Conservation (phyloP, 2,113 vertebrate genomes). For the Oceanites oceanicus region DNA sequence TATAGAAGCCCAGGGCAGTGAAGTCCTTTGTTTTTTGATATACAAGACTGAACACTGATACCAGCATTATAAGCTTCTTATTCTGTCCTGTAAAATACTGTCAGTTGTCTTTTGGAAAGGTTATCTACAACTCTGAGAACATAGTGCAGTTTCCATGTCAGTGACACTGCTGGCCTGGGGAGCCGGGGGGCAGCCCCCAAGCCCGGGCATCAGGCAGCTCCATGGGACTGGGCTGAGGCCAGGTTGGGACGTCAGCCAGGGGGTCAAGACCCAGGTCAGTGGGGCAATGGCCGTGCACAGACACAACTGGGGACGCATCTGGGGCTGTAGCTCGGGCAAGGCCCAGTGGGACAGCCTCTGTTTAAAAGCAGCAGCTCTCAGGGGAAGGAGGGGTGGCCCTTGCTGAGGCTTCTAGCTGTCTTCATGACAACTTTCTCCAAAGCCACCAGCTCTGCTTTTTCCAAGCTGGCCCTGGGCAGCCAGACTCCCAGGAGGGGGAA, state of each 20-base stretch:
- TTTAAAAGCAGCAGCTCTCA: background rate
- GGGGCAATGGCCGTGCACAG: fast-evolving
- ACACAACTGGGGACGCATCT: background rate
- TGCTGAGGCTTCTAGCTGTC: background rate
- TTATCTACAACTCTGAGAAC: background rate
- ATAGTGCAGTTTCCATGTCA: background rate
- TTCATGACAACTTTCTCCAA: background rate
- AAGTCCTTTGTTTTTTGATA: background rate
- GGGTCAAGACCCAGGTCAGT: fast-evolving
- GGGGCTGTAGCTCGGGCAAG: background rate
- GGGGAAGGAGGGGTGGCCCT: fast-evolving
- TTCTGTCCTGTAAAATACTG: background rate
- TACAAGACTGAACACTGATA: background rate
- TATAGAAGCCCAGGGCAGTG: background rate
- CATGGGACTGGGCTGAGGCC: background rate
- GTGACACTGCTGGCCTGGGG: background rate
- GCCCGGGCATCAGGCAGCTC: background rate
- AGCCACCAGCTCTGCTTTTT: background rate
- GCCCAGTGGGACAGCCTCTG: fast-evolving
- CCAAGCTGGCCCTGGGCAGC: background rate
- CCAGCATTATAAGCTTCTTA: background rate
- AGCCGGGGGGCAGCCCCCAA: fast-evolving
- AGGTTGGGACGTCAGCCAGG: fast-evolving
- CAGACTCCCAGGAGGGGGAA: background rate
- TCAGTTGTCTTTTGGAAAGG: background rate